Evolutionary conservation across 2,888 invertebrate genomes (phyloP).

Genomic region (Achlya flavicornis): DNA sequence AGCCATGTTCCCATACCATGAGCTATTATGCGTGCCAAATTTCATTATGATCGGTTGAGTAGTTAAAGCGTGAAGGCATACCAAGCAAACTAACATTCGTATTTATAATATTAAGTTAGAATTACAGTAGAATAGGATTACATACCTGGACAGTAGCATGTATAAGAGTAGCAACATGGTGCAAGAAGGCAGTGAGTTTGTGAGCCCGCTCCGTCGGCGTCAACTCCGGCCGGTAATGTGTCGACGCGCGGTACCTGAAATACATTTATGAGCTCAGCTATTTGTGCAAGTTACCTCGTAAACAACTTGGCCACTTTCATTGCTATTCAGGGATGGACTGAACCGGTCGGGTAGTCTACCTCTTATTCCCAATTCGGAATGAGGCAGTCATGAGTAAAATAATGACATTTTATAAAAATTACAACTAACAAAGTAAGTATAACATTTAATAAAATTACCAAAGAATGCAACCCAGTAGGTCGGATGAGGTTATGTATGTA

Average conservation of each 20-base stretch:
- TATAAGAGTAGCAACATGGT: slow-evolving; percentile 94
- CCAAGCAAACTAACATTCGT: too few relatives aligned
- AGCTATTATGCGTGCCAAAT: too few relatives aligned
- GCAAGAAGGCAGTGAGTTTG: slow-evolving; percentile 93
- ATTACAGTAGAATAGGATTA: neutral
- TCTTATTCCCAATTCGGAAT: neutral
- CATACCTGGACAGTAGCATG: slow-evolving; percentile 91
- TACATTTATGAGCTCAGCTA: slow-evolving; percentile 6
- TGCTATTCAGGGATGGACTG: neutral
- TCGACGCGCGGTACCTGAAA: slow-evolving; percentile 93
- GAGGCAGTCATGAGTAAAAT: too few relatives aligned
- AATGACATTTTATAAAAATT: too few relatives aligned
- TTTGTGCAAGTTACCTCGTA: neutral
- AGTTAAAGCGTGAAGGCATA: too few relatives aligned
- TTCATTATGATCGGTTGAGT: too few relatives aligned
- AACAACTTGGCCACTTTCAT: neutral
- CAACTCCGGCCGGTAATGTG: slow-evolving; percentile 96
- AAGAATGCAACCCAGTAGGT: too few relatives aligned
- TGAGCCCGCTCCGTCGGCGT: slow-evolving; percentile 96
- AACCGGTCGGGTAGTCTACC: neutral
- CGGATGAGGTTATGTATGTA: too few relatives aligned
- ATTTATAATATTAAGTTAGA: slow-evolving; percentile 2
- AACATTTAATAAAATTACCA: too few relatives aligned
- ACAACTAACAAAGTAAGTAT: too few relatives aligned
- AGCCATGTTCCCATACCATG: too few relatives aligned